Conservation (phyloP, 2,797 vertebrate species). For the Acestrorhynchus altus region DNA sequence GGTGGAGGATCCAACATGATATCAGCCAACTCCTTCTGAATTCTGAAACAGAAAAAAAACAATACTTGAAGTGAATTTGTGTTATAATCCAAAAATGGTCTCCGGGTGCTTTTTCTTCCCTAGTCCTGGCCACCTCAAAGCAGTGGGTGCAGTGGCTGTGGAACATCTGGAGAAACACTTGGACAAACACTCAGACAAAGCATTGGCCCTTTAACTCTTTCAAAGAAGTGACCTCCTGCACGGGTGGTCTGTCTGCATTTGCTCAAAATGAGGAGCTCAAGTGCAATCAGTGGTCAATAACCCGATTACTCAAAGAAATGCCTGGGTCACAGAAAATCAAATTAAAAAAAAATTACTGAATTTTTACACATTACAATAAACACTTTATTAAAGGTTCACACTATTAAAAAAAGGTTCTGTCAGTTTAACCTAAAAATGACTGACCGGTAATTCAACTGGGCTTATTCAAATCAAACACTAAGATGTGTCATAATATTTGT, state of each 20-base stretch:
- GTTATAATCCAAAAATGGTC: not conserved
- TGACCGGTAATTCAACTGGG: too few species aligned
- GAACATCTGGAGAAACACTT: not conserved
- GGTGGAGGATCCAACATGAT: slow-evolving; percentile 96
- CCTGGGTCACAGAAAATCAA: too few species aligned
- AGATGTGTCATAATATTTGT: too few species aligned
- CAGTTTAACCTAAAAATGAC: too few species aligned
- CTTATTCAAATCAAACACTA: too few species aligned
- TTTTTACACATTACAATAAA: too few species aligned
- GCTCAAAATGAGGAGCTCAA: not conserved
- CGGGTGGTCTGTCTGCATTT: not conserved
- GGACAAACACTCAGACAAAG: not conserved
- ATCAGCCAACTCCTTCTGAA: slow-evolving; percentile 97
- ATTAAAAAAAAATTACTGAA: too few species aligned
- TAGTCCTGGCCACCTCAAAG: not conserved
- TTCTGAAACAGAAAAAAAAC: slow-evolving; percentile 75
- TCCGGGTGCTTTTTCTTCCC: not conserved
- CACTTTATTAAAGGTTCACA: too few species aligned
- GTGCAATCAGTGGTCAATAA: not conserved
- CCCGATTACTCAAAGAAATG: not conserved
- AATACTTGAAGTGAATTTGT: not conserved
- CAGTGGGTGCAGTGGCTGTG: not conserved
- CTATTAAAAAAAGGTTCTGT: too few species aligned
- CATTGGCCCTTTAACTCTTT: not conserved
- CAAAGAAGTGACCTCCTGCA: slow-evolving; percentile 1